phyloP scores from a whole-genome alignment of 2,888 invertebrate species.

The Drosophila diplacantha region DNA sequence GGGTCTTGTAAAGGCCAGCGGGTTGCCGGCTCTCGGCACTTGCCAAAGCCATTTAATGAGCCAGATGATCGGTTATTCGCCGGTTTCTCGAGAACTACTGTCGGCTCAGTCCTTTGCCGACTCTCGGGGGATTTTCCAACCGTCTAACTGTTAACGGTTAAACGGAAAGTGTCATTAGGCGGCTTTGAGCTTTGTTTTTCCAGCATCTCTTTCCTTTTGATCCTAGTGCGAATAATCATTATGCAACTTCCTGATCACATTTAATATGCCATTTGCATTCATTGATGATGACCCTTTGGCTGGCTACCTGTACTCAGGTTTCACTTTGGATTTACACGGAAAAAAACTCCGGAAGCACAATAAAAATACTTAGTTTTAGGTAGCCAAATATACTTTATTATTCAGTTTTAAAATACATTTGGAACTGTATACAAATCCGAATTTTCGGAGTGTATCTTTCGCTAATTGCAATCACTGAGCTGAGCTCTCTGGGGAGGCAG shows the following conservation, averaged over 20 bases:
- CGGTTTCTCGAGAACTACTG: slow-evolving; percentile 45
- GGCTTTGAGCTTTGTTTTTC: slow-evolving; percentile 36
- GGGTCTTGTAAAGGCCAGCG: too few relatives aligned
- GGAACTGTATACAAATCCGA: not conserved
- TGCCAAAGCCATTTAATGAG: slow-evolving; percentile 69
- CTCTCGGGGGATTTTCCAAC: slow-evolving; percentile 20
- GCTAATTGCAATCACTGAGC: slow-evolving; percentile 65
- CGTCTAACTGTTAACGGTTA: slow-evolving; percentile 16
- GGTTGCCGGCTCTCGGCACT: slow-evolving; percentile 43
- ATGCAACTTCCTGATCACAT: slow-evolving; percentile 68
- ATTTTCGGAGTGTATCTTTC: slow-evolving; percentile 18
- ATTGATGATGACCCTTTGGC: slow-evolving; percentile 8
- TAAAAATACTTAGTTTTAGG: too few relatives aligned
- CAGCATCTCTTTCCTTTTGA: slow-evolving; percentile 12
- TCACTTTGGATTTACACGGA: not conserved
- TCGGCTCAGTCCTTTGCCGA: slow-evolving; percentile 46
- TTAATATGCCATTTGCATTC: slow-evolving; percentile 67
- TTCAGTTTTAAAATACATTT: not conserved
- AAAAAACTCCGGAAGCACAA: not conserved
- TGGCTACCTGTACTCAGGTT: slow-evolving; percentile 13
- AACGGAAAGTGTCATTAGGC: slow-evolving; percentile 51
- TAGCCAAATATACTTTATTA: too few relatives aligned
- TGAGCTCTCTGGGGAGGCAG: slow-evolving; percentile 5
- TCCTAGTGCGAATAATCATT: slow-evolving; percentile 32
- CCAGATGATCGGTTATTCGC: slow-evolving; percentile 52